Conservation (phyloP, 1,140 invertebrate genomes). For the Trialeurodes vaporariorum region DNA sequence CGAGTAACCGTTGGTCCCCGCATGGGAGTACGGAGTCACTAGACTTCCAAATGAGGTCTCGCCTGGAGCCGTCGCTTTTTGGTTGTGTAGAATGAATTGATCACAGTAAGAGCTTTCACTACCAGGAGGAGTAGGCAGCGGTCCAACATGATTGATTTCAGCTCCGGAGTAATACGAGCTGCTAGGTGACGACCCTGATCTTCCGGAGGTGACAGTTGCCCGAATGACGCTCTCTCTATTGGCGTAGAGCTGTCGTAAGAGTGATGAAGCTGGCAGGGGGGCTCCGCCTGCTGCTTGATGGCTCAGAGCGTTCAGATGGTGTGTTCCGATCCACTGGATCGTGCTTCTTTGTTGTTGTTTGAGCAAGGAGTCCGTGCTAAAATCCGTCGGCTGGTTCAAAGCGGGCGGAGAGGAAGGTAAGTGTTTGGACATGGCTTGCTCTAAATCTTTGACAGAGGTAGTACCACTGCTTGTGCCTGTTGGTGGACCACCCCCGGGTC, state of each 20-base stretch:
- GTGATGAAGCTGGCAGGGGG: constrained; percentile 64
- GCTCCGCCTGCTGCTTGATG: constrained; percentile 45
- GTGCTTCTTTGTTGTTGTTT: constrained; percentile 74
- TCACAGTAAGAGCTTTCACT: constrained; percentile 65
- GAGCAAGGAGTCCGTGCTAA: constrained; percentile 70
- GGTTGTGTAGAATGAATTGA: constrained; percentile 51
- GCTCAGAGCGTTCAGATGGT: constrained; percentile 47
- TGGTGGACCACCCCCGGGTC: constrained; percentile 28
- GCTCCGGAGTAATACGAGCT: constrained; percentile 24
- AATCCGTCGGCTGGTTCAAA: constrained; percentile 62
- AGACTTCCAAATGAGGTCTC: constrained; percentile 44
- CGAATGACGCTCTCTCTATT: constrained; percentile 89
- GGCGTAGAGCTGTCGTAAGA: constrained; percentile 79
- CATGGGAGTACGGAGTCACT: constrained; percentile 43
- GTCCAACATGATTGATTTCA: constrained; percentile 42
- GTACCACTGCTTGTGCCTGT: constrained; percentile 25
- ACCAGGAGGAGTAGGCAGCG: constrained; percentile 73
- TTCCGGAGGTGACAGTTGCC: constrained; percentile 67
- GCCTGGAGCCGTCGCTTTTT: constrained; percentile 38
- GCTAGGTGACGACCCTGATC: constrained; percentile 39
- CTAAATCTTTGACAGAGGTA: constrained; percentile 76
- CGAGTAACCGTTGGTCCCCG: constrained; percentile 47
- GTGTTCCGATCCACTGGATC: constrained; percentile 86
- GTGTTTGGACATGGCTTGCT: constrained; percentile 94
- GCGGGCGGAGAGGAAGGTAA: constrained; percentile 48